Percentiles rank a stretch among this genome's conserved stretches.
Evolutionary conservation across 2,888 invertebrate genomes (phyloP).

Genomic region (Sarcophaga caerulescens): DNA sequence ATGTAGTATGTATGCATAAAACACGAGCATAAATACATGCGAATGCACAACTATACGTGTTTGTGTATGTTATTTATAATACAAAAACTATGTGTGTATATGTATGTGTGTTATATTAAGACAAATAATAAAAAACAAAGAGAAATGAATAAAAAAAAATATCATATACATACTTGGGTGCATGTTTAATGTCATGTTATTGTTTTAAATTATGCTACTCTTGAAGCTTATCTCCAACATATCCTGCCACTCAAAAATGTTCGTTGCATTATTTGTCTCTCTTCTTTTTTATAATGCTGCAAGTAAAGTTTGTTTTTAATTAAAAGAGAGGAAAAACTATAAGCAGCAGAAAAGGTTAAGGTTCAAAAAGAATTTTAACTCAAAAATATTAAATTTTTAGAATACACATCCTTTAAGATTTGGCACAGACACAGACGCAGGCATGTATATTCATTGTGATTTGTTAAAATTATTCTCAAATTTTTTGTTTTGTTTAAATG

Average conservation of each 20-base stretch:
- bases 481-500: too few relatives aligned
- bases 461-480: too few relatives aligned
- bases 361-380: too few relatives aligned
- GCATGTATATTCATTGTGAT: too few relatives aligned
- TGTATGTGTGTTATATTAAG: background rate
- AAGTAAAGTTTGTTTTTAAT: too few relatives aligned
- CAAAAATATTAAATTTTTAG: too few relatives aligned
- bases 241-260: constrained; percentile 63
- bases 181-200: constrained; percentile 71
- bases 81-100: background rate
- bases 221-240: constrained; percentile 66
- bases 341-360: too few relatives aligned
- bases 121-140: background rate
- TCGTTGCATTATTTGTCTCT: too few relatives aligned
- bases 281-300: too few relatives aligned
- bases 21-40: constrained; percentile 43
- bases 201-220: constrained; percentile 69
- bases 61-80: background rate
- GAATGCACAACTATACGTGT: background rate
- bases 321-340: too few relatives aligned
- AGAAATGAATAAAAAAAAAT: background rate
- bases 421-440: too few relatives aligned
- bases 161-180: constrained; percentile 67
- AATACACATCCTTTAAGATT: too few relatives aligned
- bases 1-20: constrained; percentile 31